Evolutionary conservation across 2,797 vertebrate species (phyloP).

Genomic region (Sylvia borin): DNA sequence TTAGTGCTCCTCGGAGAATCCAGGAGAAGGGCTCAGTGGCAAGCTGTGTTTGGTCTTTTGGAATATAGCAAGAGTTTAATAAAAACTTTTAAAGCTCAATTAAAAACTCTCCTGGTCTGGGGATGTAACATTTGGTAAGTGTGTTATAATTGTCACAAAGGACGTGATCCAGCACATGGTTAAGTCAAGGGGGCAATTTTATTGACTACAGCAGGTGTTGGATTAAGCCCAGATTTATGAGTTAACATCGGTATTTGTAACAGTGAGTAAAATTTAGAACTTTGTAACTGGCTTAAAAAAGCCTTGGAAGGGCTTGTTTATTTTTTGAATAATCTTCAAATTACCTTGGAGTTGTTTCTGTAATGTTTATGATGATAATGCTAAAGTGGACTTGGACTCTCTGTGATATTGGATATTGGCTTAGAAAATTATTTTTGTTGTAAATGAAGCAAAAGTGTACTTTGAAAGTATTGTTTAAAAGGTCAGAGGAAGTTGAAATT

Average conservation of each 20-base stretch:
- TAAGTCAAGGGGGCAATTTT: constrained; percentile 60
- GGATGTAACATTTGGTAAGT: constrained; percentile 54
- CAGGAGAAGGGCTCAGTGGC: background rate
- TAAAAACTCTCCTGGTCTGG: constrained; percentile 29
- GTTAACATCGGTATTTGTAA: background rate
- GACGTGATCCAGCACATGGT: constrained; percentile 40
- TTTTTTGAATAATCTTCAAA: background rate
- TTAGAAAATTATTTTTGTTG: constrained; percentile 44
- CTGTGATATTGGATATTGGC: constrained; percentile 18
- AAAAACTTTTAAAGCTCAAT: constrained; percentile 49
- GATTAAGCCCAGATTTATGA: constrained; percentile 44
- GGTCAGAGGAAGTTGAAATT: constrained; percentile 47
- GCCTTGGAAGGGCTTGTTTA: background rate
- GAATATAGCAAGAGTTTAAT: constrained; percentile 32
- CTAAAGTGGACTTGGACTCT: background rate
- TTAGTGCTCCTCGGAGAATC: constrained; percentile 30
- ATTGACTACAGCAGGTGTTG: constrained; percentile 37
- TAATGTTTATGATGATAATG: constrained; percentile 8
- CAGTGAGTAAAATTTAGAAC: background rate
- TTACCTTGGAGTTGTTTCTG: background rate
- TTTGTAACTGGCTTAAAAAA: background rate
- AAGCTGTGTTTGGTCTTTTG: constrained; percentile 24
- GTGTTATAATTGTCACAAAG: constrained; percentile 52
- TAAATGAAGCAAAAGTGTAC: background rate
- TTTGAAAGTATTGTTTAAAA: constrained; percentile 50